Evolutionary conservation across 1,140 invertebrate species (phyloP).

Genomic region (Aphelinus certus): DNA sequence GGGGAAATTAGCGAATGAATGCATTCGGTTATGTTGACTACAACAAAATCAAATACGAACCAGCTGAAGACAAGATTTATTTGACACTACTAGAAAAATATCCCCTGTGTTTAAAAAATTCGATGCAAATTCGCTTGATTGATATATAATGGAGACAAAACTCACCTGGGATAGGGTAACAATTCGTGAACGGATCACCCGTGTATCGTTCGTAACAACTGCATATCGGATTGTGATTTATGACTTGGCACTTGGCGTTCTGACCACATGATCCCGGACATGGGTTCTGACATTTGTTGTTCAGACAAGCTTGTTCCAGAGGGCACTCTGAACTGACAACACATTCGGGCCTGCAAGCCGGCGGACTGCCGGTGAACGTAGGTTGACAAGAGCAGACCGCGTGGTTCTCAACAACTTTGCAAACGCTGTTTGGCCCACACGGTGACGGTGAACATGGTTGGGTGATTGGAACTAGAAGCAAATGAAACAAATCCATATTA

Average conservation of each 20-base stretch:
- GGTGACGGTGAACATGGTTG: conserved; percentile 68
- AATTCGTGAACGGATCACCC: conserved; percentile 81
- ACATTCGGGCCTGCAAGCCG: conserved; percentile 74
- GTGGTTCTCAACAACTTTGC: conserved; percentile 62
- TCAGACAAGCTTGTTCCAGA: conserved; percentile 71
- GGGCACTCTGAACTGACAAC: conserved; percentile 74
- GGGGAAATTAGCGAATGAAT: not conserved
- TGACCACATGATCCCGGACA: conserved; percentile 76
- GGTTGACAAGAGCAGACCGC: conserved; percentile 75
- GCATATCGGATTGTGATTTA: conserved; percentile 77
- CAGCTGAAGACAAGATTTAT: conserved; percentile 5
- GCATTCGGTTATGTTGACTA: conserved; percentile 20
- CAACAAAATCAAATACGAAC: conserved; percentile 29
- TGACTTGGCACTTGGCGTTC: conserved; percentile 75
- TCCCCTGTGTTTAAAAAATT: conserved; percentile 7
- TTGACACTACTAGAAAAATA: conserved; percentile 22
- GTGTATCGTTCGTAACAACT: conserved; percentile 75
- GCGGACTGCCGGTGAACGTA: conserved; percentile 72
- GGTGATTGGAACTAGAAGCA: conserved; percentile 41
- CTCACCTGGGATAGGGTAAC: conserved; percentile 71
- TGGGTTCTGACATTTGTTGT: conserved; percentile 75
- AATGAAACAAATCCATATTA: no score
- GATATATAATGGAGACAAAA: not conserved
- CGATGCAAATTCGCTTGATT: not conserved
- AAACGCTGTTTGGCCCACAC: conserved; percentile 66